Conservation (phyloP, 2,113 vertebrate genomes). For the Cavia aperea region DNA sequence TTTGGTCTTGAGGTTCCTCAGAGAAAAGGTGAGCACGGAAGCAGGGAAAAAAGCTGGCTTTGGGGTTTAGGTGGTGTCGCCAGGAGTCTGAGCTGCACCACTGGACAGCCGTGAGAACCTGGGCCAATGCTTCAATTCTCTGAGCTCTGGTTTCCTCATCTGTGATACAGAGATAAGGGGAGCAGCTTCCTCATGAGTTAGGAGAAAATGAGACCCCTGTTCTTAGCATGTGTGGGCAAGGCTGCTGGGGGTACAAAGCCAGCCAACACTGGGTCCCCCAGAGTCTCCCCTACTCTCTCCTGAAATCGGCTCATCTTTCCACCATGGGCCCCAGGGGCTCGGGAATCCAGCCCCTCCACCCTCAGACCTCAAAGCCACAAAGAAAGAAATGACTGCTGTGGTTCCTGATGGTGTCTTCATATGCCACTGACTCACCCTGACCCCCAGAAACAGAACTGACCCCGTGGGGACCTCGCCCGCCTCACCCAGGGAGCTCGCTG, state of each 20-base stretch:
- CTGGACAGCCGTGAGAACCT: not conserved
- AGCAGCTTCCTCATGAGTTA: not conserved
- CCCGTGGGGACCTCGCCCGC: not conserved
- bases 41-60: not conserved
- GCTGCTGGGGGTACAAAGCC: not conserved
- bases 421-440: not conserved
- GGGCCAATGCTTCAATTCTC: not conserved
- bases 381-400: not conserved
- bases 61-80: not conserved
- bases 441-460: not conserved
- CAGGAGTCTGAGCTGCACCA: not conserved
- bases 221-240: not conserved
- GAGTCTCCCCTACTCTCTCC: not conserved
- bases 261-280: not conserved
- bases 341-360: not conserved
- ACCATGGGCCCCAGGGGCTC: not conserved
- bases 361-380: constrained; percentile 27
- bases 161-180: not conserved
- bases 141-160: not conserved
- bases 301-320: not conserved
- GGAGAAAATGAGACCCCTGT: not conserved
- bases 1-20: not conserved
- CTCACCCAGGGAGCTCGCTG: not conserved
- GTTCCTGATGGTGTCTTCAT: not conserved
- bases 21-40: not conserved